Evolutionary conservation across 1,140 invertebrate species (phyloP).

Genomic region (Nomia melanderi): DNA sequence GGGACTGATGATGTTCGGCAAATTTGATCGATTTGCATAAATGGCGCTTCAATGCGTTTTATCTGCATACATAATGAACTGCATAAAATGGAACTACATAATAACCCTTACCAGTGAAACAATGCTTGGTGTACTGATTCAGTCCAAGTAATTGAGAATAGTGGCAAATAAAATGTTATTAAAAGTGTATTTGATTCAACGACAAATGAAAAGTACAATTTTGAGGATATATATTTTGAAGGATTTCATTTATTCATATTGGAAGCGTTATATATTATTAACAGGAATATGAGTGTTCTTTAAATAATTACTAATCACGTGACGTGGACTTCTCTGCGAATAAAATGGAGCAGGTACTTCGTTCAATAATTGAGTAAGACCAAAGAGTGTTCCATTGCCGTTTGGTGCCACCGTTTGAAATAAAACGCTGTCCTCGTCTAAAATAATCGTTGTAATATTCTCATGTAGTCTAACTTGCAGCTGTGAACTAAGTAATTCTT

Average conservation of each 20-base stretch:
- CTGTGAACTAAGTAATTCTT: background rate
- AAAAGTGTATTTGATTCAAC: too few species aligned
- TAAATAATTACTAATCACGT: background rate
- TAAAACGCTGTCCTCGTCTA: background rate
- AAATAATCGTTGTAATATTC: background rate
- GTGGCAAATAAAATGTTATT: too few species aligned
- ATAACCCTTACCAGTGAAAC: background rate
- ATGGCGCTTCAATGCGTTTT: too few species aligned
- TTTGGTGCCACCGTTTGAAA: background rate
- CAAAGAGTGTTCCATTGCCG: background rate
- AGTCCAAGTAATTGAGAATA: too few species aligned
- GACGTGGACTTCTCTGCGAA: background rate
- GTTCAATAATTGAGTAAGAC: background rate
- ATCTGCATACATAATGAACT: too few species aligned
- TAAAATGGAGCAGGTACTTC: background rate
- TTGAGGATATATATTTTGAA: too few species aligned
- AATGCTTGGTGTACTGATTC: too few species aligned
- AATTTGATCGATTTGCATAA: too few species aligned
- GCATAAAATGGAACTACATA: background rate
- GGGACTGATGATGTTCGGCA: too few species aligned
- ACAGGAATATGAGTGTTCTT: background rate
- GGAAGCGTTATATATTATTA: too few species aligned
- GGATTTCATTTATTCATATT: too few species aligned
- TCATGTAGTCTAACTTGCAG: background rate
- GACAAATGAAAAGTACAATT: too few species aligned